Conservation (phyloP, 2,797 vertebrate genomes). For the Pagetopsis macropterus region DNA sequence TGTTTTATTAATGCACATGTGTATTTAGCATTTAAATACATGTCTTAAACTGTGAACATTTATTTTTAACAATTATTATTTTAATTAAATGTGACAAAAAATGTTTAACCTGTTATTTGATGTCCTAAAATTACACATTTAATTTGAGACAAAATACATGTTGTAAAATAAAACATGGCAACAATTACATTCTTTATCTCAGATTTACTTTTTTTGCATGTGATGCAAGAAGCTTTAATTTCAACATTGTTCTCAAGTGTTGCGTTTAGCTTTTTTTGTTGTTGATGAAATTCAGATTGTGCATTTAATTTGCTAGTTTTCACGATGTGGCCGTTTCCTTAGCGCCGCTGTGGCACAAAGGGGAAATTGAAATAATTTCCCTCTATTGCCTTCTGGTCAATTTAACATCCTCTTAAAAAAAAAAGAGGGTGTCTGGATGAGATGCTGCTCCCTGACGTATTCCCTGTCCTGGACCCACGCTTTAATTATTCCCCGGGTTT, state of each 20-base stretch:
- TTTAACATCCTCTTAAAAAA: slow-evolving; percentile 92
- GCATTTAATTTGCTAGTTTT: slow-evolving; percentile 71
- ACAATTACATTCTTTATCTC: background rate
- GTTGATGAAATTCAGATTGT: slow-evolving; percentile 62
- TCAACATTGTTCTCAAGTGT: background rate
- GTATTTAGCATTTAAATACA: slow-evolving; percentile 10
- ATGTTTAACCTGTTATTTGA: background rate
- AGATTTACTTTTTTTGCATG: background rate
- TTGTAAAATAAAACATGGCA: background rate
- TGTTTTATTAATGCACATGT: background rate
- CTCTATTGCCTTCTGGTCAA: slow-evolving; percentile 99
- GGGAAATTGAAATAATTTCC: slow-evolving; percentile 98
- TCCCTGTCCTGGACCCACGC: slow-evolving; percentile 93
- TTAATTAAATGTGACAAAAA: background rate
- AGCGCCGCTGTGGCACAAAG: slow-evolving; percentile 87
- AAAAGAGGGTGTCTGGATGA: slow-evolving; percentile 91
- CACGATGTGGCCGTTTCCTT: slow-evolving; percentile 65
- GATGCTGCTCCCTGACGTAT: slow-evolving; percentile 94
- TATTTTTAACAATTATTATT: background rate
- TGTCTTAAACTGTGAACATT: background rate
- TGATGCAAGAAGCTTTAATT: background rate
- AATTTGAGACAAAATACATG: background rate
- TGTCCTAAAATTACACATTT: background rate
- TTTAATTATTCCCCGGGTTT: slow-evolving; percentile 97
- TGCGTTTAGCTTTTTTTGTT: slow-evolving; percentile 19